Evolutionary conservation across 2,113 vertebrate genomes (phyloP), one percentile per base, ranked within the genome.

Genomic region (Pachyramphus minor): DNA sequence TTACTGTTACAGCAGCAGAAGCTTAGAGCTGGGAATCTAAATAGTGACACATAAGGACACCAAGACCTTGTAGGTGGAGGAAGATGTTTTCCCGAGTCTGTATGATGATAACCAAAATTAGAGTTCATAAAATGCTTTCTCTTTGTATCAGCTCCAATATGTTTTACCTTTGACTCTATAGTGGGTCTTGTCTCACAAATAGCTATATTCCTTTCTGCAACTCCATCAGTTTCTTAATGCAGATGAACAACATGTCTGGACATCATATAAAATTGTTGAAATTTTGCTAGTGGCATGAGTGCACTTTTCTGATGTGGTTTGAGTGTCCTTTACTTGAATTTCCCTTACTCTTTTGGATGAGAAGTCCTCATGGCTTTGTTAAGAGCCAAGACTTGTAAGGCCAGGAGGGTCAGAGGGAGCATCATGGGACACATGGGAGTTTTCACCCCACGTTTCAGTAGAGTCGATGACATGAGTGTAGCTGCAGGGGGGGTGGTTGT

Each of bases 401-500:
- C 33, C 17, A 14, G 53, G 22, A 33, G 31, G 23, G 35, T 47
- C n/a, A 55, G 39, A 81, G 28, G 17, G 14, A 75, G 28, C 39
- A n/a, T 28, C 1, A 2, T 4, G 10, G 33, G 6, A 45, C 10
- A 27, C 45, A 2, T 3, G 24, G 50, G 41, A 71, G 15, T 35
- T 82, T 77, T 53, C 27, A 45, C 8, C 24, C 8, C 1, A 1
- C 7, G 2, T 84, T 92, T 86, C 0, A 0, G 28, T 30, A 24
- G 67, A 63, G 19, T 33, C 17, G 8, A 1, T 59, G 81, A 58
- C 21, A 64, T 25, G 33, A 47, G 31, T 8, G 1, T 10, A 22
- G 31, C 59, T 87, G 77, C 55, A 18, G 20, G 31, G 50, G 13
- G 18, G 12, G 3, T 63, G 6, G 22, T n/a, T 64, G 68, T 30